Conservation (phyloP, 2,888 invertebrate genomes). For the Hartigia nigra region DNA sequence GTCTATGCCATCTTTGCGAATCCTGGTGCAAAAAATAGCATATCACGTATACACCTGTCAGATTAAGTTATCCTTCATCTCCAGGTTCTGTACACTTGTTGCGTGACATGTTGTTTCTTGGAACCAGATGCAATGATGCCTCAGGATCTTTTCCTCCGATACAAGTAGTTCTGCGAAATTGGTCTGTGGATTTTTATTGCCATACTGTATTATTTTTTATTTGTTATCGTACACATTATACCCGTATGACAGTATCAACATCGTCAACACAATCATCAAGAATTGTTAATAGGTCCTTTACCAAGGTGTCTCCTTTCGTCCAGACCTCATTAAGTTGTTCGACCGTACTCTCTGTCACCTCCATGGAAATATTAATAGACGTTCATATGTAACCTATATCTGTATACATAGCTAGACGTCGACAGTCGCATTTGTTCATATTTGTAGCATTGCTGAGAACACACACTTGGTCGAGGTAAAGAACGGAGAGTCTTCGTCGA, state of each 20-base stretch:
- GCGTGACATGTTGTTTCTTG: neutral
- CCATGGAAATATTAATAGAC: neutral
- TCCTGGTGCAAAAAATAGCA: neutral
- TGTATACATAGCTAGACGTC: neutral
- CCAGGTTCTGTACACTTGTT: neutral
- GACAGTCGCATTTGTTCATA: neutral
- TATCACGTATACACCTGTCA: neutral
- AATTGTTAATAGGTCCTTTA: neutral
- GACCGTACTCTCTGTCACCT: neutral
- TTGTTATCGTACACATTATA: neutral
- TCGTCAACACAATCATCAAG: neutral
- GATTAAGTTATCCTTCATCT: neutral
- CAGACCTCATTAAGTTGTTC: neutral
- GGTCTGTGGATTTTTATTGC: neutral
- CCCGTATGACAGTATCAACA: neutral
- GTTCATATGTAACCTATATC: neutral
- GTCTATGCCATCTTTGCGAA: neutral
- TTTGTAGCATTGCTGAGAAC: neutral
- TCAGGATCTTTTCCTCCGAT: neutral
- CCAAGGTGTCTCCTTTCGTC: neutral
- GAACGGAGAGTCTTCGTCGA: neutral
- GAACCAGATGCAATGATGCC: neutral
- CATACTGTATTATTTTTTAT: neutral
- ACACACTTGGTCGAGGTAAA: neutral
- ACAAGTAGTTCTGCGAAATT: neutral